Percentiles rank a stretch among this genome's conserved stretches.
These are phyloP conservation scores for Spinus olivaceus DNA, from an alignment of 2,797 vertebrate species.

Conservation along the genomic window DNA sequence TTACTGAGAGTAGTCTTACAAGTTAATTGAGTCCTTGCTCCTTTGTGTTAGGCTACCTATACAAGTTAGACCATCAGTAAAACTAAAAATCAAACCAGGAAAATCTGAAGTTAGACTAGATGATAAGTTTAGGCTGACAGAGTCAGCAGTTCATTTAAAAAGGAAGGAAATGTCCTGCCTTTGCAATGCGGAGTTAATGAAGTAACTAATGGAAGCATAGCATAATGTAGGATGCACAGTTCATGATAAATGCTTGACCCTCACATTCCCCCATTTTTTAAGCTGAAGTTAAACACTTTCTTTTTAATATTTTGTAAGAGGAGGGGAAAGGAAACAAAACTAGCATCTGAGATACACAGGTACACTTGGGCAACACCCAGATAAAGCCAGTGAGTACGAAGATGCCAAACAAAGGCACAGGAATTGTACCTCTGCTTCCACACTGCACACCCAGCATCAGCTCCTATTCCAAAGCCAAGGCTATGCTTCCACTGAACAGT, in stretches of 20 bases:
- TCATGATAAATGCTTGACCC: neutral
- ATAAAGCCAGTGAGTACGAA: neutral
- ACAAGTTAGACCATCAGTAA: neutral
- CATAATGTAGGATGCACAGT: neutral
- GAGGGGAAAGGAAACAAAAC: neutral
- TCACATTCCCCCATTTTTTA: neutral
- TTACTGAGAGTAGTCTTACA: neutral
- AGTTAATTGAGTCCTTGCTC: neutral
- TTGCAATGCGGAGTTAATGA: slow-evolving; percentile 29
- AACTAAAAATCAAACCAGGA: neutral
- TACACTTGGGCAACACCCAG: neutral
- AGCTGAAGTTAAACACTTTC: neutral
- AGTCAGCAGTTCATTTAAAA: neutral
- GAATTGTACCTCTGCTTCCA: neutral
- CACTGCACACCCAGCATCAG: neutral
- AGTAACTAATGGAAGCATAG: slow-evolving; percentile 6
- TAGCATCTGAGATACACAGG: neutral
- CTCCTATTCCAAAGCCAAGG: neutral
- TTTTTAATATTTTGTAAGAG: neutral
- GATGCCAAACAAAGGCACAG: neutral
- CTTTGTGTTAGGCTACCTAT: neutral
- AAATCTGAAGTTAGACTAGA: neutral
- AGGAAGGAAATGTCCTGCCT: neutral
- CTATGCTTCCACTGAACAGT: neutral
- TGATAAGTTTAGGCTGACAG: neutral